Conservation (phyloP, 2,888 invertebrate species). For the Hedya salicella region DNA sequence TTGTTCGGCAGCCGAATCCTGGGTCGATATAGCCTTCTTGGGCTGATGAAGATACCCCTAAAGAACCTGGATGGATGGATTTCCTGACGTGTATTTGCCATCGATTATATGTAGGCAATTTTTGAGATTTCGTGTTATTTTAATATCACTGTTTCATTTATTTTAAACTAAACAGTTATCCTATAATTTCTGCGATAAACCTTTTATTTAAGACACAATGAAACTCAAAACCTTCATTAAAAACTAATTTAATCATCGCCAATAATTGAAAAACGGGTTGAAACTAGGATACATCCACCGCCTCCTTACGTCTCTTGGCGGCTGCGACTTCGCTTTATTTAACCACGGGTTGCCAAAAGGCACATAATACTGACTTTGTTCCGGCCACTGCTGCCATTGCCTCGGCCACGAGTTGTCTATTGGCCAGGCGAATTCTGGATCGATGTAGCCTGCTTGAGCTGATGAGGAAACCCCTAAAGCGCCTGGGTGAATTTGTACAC, state of each 20-base stretch:
- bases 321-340: constrained; percentile 50
- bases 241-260: constrained; percentile 51
- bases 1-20: too few species aligned
- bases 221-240: not conserved
- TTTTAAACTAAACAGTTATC: too few species aligned
- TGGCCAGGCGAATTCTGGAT: constrained; percentile 43
- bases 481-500: constrained; percentile 62
- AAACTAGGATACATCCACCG: constrained; percentile 62
- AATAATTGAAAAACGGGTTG: constrained; percentile 60
- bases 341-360: constrained; percentile 52
- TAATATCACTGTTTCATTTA: too few species aligned
- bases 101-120: too few species aligned
- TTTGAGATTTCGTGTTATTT: too few species aligned
- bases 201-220: not conserved
- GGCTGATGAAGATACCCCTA: too few species aligned
- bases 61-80: too few species aligned
- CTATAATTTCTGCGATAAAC: too few species aligned
- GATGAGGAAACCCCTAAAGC: constrained; percentile 63
- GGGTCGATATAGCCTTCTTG: too few species aligned
- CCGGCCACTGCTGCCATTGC: constrained; percentile 18
- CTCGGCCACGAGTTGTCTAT: constrained; percentile 5
- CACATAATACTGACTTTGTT: constrained; percentile 17
- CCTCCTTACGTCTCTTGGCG: constrained; percentile 50
- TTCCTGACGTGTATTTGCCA: too few species aligned
- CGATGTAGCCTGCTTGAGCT: constrained; percentile 53